Evolutionary conservation across 2,113 vertebrate genomes (phyloP).

Genomic region (Emydocephalus ijimae): DNA sequence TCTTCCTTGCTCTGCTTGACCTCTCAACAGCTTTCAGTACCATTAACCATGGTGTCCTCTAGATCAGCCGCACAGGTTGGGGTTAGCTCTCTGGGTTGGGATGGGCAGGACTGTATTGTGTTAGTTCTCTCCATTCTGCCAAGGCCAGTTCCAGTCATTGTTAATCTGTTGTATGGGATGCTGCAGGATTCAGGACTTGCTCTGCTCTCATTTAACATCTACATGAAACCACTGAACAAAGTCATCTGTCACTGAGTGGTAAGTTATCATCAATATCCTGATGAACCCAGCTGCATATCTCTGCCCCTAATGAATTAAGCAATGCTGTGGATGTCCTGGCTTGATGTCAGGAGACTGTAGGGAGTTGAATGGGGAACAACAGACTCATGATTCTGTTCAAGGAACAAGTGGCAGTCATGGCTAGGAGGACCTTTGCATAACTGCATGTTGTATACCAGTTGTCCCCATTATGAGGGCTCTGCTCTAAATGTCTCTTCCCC

Average conservation of each 20-base stretch:
- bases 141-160: neutral
- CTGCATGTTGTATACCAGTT: neutral
- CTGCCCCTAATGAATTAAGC: neutral
- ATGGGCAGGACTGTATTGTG: neutral
- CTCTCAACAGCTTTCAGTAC: neutral
- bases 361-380: neutral
- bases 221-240: neutral
- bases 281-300: neutral
- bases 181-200: neutral
- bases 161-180: neutral
- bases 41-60: neutral
- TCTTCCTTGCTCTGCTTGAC: neutral
- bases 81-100: neutral
- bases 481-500: neutral
- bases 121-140: neutral
- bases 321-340: neutral
- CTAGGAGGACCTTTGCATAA: neutral
- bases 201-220: neutral
- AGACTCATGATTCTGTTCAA: neutral
- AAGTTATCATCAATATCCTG: neutral
- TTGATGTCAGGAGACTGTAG: neutral
- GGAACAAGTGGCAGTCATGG: neutral
- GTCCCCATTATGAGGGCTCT: neutral
- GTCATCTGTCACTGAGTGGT: neutral
- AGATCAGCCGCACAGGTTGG: neutral